Evolutionary conservation across 2,797 vertebrate species (phyloP), one percentile per base, ranked within the genome.

Genomic region (Peromyscus aztecus): DNA sequence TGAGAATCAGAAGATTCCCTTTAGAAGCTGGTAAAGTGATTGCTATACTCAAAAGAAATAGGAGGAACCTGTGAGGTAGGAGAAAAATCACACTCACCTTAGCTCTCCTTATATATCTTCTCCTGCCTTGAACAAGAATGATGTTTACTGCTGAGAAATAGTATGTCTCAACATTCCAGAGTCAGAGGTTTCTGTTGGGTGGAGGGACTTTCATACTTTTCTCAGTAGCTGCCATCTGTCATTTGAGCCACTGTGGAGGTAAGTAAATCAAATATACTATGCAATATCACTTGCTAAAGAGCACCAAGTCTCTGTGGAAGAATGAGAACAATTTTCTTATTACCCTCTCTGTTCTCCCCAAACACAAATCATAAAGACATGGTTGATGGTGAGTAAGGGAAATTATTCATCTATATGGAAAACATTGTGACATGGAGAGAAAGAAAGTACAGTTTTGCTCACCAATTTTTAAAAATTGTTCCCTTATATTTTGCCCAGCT

Each of bases 201-300:
- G 27, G 23, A 59, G 23, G 7, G 1, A 3, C 27, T 40, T 37
- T 37, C 31, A 57, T 27, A 10, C 1, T 61, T 1, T 49, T 59
- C 57, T 27, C 2, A 6, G 11, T 27, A 84, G 4, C 27, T 77
- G 6, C 71, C 7, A 76, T 34, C 85, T 73, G 6, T 73, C 76
- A 31, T 24, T 8, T 31, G 14, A 59, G 29, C 5, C 34, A 31
- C 37, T 11, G 34, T 21, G 17, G 10, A 73, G 37, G 9, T 78
- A 11, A 90, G 3, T 19, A 57, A 59, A 14, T 27, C 46, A 83
- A 7, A 40, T 24, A 17, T 2, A 13, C 31, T 14, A 46, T 6
- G 0, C 12, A 55, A 19, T n/a, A 3, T 21, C 9, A 2, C 31
- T 63, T 69, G 43, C 31, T 29, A 13, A 23, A 83, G 0, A 9